These are phyloP conservation scores for Nibea coibor DNA, from an alignment of 2,113 vertebrate genomes.

Conservation along the genomic window DNA sequence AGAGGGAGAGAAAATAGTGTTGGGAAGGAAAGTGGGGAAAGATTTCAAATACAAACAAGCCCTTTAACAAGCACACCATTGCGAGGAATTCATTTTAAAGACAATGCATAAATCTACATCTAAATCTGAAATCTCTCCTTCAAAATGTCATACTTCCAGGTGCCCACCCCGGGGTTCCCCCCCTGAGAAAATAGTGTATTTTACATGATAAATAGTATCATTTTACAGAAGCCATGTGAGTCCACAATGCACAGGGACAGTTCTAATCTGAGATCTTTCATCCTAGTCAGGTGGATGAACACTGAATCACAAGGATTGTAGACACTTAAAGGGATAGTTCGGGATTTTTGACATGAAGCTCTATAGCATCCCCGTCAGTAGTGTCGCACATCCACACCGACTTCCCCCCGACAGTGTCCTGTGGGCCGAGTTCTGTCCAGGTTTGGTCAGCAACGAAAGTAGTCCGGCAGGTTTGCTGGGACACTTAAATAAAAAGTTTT, in stretches of 20 bases:
- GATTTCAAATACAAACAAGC: conserved; percentile 69
- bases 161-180: conserved; percentile 25
- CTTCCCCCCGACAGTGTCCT: too few relatives aligned
- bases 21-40: conserved; percentile 26
- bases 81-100: conserved; percentile 73
- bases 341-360: too few relatives aligned
- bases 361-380: too few relatives aligned
- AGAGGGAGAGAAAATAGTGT: conserved; percentile 26
- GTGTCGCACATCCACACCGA: too few relatives aligned
- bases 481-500: too few relatives aligned
- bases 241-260: conserved; percentile 21
- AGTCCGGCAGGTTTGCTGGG: too few relatives aligned
- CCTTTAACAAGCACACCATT: conserved; percentile 65
- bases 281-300: conserved; percentile 3
- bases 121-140: conserved; percentile 69
- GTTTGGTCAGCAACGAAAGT: too few relatives aligned
- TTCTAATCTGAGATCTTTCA: neutral
- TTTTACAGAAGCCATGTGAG: conserved; percentile 37
- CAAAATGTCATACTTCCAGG: conserved; percentile 65
- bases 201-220: conserved; percentile 72
- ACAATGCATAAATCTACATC: conserved; percentile 82
- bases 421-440: too few relatives aligned
- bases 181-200: conserved; percentile 64
- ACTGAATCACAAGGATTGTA: neutral
- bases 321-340: too few relatives aligned